phyloP scores from a whole-genome alignment of 2,797 vertebrate genomes.

The Lepus oiostolus region DNA sequence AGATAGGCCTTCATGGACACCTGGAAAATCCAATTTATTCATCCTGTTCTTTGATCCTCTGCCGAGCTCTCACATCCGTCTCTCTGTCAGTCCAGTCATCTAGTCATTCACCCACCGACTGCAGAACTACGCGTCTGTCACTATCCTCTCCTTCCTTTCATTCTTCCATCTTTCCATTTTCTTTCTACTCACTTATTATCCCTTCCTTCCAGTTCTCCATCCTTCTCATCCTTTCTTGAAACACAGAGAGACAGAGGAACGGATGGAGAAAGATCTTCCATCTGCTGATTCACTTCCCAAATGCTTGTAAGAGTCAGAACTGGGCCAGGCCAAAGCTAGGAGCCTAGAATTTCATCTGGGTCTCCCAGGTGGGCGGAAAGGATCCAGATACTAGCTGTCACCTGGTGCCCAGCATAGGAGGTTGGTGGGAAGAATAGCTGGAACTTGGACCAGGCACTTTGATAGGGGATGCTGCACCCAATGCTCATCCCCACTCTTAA shows the following conservation, averaged over 20 bases:
- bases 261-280: no score
- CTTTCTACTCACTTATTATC: background rate
- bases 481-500: background rate
- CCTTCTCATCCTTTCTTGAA: background rate
- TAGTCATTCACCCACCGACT: background rate
- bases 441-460: no score
- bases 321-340: no score
- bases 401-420: no score
- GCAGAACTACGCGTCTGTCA: background rate
- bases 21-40: background rate
- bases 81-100: background rate
- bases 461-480: no score
- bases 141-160: background rate
- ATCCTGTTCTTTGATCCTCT: background rate
- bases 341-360: no score
- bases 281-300: no score
- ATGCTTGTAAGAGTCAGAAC: no score
- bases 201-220: background rate
- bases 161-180: background rate
- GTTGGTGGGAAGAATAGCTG: no score
- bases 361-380: no score
- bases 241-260: no score
- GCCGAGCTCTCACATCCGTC: background rate
- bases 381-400: no score
- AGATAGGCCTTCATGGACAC: background rate